Evolutionary conservation across 2,797 vertebrate genomes (phyloP), one percentile per base, ranked within the genome.

Genomic region (Myotis findleyi): DNA sequence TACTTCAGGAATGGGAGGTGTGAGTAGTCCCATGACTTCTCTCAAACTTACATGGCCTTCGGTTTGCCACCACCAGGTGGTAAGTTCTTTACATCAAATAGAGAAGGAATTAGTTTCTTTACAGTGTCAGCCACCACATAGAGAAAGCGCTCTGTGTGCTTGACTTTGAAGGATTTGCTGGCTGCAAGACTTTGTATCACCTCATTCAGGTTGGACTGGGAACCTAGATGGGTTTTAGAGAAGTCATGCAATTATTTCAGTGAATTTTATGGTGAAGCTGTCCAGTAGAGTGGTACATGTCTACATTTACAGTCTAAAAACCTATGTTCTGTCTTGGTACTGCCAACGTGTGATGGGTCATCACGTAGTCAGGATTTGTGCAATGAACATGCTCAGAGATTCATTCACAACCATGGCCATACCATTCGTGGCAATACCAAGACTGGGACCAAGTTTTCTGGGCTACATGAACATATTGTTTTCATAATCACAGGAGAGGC

Each of bases 21-120:
- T 49, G 21, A 30, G 3, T 6, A n/a, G n/a, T n/a, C n/a, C n/a
- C n/a, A n/a, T 18, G 18, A 21, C 21, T 17, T 33, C 73, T 3
- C 9, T 71, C 41, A 90, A 12, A 97, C 97, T 96, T 80, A 97
- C 96, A 97, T 94, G 62, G 49, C 27, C 57, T 92, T 95, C 16
- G 82, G 94, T 47, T 90, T 94, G 55, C 77, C 68, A 17, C 0
- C 27, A 0, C 0, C 6, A 0, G 71, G 30, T 0, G 73, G 14
- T 11, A 95, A 53, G 3, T 73, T 88, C 68, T 79, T 64, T 41
- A 16, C 5, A 33, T 89, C 94, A 64, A 92, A 3, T 49, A 95
- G 17, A 9, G 82, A 95, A 27, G 96, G 96, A 8, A 27, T 11
- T 23, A 97, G 62, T 16, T 82, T 72, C 85, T 76, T 95, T 7